Evolutionary conservation across 2,888 invertebrate genomes (phyloP), one percentile per base, ranked within the genome.

Genomic region (Saturnia pavonia): DNA sequence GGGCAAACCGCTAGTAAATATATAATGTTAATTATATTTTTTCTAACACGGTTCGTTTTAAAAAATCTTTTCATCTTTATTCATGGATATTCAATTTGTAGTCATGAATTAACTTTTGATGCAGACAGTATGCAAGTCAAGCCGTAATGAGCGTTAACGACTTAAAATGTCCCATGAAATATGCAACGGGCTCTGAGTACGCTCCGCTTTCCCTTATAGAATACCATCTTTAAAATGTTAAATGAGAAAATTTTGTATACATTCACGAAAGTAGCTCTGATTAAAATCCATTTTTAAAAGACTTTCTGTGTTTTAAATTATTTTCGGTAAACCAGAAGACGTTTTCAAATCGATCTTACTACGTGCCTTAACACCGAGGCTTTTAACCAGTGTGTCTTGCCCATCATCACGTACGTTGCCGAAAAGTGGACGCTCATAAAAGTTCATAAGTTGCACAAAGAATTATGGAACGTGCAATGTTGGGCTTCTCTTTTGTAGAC

Each of bases 131-230:
- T 73, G 19, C 42, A 51, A 76, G 76, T 78, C 80, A 80, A 74
- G 69, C 67, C 71, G 69, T 69, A 70, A 77, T 70, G 66, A 70
- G 74, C 74, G 73, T 77, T 80, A 80, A 80, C 75, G 76, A 80
- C 75, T 70, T 74, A 70, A 67, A 67, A 73, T 65, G 70, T 69
- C 43, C 68, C 67, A 65, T 65, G 40, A 65, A 65, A 65, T 65
- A 65, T 65, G 65, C 65, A 65, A 65, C 65, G 40, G 65, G 12
- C n/a, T 7, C 22, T 40, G 40, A 65, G 65, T 40, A 40, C 65
- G 40, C 65, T 65, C 65, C n/a, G 65, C 65, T 40, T 65, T 65
- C n/a, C 63, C 7, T 65, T 65, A 65, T 40, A 63, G 63, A 65
- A 65, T 40, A 40, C 16, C 65, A 65, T 65, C 65, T 65, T 65